These are phyloP conservation scores for Contarinia nasturtii DNA, from an alignment of 1,140 invertebrate genomes.

Conservation along the genomic window DNA sequence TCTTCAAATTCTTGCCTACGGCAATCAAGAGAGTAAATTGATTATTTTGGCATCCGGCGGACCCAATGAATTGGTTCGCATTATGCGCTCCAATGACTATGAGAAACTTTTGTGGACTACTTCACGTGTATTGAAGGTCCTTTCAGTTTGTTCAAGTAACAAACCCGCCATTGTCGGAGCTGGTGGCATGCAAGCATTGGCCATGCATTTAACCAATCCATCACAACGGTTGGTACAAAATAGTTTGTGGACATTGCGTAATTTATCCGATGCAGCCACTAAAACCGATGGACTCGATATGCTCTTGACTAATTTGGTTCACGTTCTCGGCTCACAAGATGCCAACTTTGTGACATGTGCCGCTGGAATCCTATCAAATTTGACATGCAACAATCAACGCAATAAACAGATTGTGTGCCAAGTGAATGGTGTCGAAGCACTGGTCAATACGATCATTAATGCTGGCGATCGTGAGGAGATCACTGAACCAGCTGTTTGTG, in stretches of 20 bases:
- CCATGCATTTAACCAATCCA: conserved; percentile 84
- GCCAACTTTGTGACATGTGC: conserved; percentile 95
- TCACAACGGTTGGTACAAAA: conserved; percentile 89
- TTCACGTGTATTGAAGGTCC: conserved; percentile 86
- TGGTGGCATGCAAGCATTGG: conserved; percentile 90
- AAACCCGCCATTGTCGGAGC: conserved; percentile 94
- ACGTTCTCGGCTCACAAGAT: conserved; percentile 76
- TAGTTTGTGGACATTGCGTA: conserved; percentile 92
- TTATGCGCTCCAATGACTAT: conserved; percentile 93
- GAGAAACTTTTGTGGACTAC: conserved; percentile 98
- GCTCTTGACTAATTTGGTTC: conserved; percentile 76
- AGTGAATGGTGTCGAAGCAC: conserved; percentile 88
- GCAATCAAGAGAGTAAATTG: conserved; percentile 96
- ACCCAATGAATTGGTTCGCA: conserved; percentile 88
- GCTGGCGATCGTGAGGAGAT: conserved; percentile 96
- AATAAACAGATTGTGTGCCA: conserved; percentile 91
- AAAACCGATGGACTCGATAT: conserved; percentile 85
- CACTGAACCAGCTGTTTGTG: conserved; percentile 96
- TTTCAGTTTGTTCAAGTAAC: conserved; percentile 94
- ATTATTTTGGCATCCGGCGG: conserved; percentile 95
- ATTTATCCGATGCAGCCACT: conserved; percentile 94
- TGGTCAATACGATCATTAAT: conserved; percentile 84
- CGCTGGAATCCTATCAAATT: conserved; percentile 92
- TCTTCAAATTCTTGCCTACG: conserved; percentile 92
- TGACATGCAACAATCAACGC: conserved; percentile 97